Base-by-base conservation (phyloP, 2,888 invertebrate species). In the Amblyjoppa fuscipennis region DNA sequence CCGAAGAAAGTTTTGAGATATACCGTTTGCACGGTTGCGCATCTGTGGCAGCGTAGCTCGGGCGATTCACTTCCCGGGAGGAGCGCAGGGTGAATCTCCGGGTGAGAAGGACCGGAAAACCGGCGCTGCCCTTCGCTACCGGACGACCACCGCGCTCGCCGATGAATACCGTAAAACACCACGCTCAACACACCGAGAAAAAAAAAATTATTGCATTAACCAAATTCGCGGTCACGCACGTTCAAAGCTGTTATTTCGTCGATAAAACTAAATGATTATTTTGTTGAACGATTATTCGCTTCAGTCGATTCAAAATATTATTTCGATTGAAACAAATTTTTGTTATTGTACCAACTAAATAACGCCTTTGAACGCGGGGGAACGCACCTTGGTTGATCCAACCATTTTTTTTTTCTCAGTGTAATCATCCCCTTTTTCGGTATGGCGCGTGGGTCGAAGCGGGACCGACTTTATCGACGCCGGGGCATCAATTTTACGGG, bases 401-500 rank as follows among this genome's bases (percentile, higher is more conserved):
- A 20, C 20, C 20, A 20, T 20, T 20, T 20, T 20, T 20, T 20
- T 20, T 20, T 20, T 20, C 20, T 20, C 20, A 20, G 20, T 20
- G 20, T 76, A 73, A 81, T 77, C 81, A 59, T 56, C 59, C n/a
- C 53, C 34, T 41, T 16, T 38, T 25, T 80, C 38, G 5, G 41
- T 74, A 69, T 64, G 28, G 9, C 2, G 11, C 41, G 56, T 41
- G 38, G 31, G 75, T 70, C 61, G 31, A 41, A 73, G 51, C 34
- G 74, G 73, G 64, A 71, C 69, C 83, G 83, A 69, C 71, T 71
- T 75, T 34, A 77, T 51, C 74, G 81, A 64, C 34, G 73, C 77
- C 59, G 70, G 81, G 87, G 85, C 89, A 90, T 90, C 89, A 89
- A 91, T 92, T 92, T 92, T 90, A 88, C 87, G 83, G 86, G 81